These are phyloP conservation scores for Indicator maculatus DNA, from an alignment of 2,113 vertebrate genomes.

Conservation along the genomic window DNA sequence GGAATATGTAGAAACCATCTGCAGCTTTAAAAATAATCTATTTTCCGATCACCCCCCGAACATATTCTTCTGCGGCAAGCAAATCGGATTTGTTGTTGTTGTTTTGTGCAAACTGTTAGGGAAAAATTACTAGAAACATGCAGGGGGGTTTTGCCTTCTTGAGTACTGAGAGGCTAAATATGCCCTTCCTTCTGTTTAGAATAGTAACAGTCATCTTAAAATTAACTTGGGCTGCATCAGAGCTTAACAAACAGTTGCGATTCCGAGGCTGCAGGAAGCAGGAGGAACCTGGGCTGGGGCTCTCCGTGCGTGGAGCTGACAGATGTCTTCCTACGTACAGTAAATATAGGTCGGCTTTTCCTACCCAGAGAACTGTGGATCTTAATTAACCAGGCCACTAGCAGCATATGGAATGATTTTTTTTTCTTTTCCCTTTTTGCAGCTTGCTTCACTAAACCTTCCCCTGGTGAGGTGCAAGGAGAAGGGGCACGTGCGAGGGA, in stretches of 20 bases:
- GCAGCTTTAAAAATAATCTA: constrained; percentile 74
- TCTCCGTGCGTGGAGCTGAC: constrained; percentile 48
- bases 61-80: constrained; percentile 50
- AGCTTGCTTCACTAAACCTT: constrained; percentile 45
- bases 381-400: constrained; percentile 73
- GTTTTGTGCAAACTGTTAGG: constrained; percentile 53
- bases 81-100: constrained; percentile 55
- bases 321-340: constrained; percentile 67
- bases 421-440: not conserved
- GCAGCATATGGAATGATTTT: constrained; percentile 59
- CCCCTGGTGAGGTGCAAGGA: not conserved
- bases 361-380: constrained; percentile 62
- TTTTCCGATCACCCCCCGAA: constrained; percentile 58
- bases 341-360: constrained; percentile 68
- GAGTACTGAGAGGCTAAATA: constrained; percentile 70
- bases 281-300: constrained; percentile 49
- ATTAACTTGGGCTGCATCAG: constrained; percentile 65
- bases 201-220: constrained; percentile 71
- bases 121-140: constrained; percentile 70
- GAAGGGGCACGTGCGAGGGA: fast-evolving
- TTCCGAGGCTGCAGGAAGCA: constrained; percentile 55
- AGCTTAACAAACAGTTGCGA: constrained; percentile 58
- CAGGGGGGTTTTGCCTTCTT: constrained; percentile 64
- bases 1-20: constrained; percentile 62
- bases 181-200: constrained; percentile 73